Conservation (phyloP, 2,113 vertebrate genomes). For the Chauna torquata region DNA sequence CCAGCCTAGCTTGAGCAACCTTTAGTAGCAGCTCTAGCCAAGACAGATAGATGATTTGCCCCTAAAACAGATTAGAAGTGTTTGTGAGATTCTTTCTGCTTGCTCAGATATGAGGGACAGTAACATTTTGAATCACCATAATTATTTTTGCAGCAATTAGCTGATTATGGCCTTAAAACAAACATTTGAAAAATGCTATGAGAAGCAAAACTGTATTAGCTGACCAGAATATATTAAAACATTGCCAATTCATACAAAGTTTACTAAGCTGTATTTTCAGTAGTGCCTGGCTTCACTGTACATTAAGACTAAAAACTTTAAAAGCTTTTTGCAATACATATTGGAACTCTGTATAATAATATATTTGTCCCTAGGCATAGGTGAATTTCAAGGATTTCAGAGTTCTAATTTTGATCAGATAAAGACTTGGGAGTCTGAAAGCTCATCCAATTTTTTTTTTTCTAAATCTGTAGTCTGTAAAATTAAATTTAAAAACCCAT, state of each 20-base stretch:
- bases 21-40: not conserved
- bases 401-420: not conserved
- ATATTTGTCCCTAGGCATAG: not conserved
- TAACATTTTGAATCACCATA: not conserved
- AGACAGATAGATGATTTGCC: not conserved
- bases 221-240: not conserved
- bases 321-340: not conserved
- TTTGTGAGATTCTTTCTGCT: not conserved
- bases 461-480: not conserved
- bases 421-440: not conserved
- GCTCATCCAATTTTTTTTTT: not conserved
- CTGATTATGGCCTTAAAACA: not conserved
- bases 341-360: not conserved
- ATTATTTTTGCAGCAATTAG: not conserved
- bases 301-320: not conserved
- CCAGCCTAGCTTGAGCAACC: not conserved
- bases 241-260: not conserved
- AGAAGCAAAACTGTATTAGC: not conserved
- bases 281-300: not conserved
- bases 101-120: not conserved
- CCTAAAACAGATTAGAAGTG: not conserved
- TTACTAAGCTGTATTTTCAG: not conserved
- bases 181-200: not conserved
- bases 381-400: not conserved
- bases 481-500: not conserved